phyloP scores from a whole-genome alignment of 2,888 invertebrate species.

The Tachina fera region DNA sequence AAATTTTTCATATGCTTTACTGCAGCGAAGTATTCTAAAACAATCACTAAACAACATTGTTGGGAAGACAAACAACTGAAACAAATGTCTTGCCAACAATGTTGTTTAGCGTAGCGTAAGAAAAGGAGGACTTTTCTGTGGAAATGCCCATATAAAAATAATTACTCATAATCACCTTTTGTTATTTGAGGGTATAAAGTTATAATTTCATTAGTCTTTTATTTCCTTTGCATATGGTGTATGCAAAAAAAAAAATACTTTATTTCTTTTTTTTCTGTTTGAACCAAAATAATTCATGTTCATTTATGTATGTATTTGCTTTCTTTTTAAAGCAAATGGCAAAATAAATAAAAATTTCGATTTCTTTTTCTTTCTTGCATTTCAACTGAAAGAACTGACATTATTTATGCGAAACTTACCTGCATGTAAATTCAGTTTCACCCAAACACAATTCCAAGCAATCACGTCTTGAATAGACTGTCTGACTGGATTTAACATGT shows the following conservation, averaged over 20 bases:
- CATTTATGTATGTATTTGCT: background rate
- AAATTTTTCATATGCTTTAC: too few relatives aligned
- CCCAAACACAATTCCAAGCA: slow-evolving; percentile 95
- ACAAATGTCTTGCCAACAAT: too few relatives aligned
- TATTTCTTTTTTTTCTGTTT: background rate
- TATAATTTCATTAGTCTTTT: too few relatives aligned
- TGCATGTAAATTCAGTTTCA: slow-evolving; percentile 95
- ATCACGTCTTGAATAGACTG: slow-evolving; percentile 91
- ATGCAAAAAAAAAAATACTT: background rate
- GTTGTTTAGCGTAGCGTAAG: too few relatives aligned
- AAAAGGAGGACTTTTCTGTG: too few relatives aligned
- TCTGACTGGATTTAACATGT: slow-evolving; percentile 89
- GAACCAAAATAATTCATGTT: background rate
- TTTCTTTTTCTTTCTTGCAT: slow-evolving; percentile 21
- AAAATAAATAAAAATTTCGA: background rate
- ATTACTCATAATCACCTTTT: too few relatives aligned
- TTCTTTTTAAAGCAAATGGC: background rate
- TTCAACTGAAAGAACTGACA: slow-evolving; percentile 25
- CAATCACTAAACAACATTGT: too few relatives aligned
- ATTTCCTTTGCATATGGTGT: background rate
- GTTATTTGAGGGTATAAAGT: too few relatives aligned
- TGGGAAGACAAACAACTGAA: too few relatives aligned
- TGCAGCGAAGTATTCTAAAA: too few relatives aligned
- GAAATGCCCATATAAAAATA: too few relatives aligned
- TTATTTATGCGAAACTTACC: slow-evolving; percentile 85